A percentile compares a stretch with the other conserved stretches of the same genome.
Conservation (phyloP, 2,113 vertebrate genomes). For the Oenanthe melanoleuca region DNA sequence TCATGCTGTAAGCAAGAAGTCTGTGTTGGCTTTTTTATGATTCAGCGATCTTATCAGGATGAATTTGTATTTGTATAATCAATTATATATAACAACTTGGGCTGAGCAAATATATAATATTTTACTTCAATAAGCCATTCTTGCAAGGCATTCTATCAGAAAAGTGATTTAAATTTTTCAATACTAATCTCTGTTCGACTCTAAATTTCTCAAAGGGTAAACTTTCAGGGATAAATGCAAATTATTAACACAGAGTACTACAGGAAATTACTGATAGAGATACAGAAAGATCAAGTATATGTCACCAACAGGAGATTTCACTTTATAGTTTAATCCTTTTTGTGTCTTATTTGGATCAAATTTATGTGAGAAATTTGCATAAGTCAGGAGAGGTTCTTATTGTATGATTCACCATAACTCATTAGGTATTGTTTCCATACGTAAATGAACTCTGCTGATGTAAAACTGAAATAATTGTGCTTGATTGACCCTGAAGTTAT, state of each 20-base stretch:
- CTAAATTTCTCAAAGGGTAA: neutral
- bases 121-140: neutral
- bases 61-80: neutral
- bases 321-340: neutral
- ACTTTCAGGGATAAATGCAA: neutral
- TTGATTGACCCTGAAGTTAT: slow-evolving; percentile 29
- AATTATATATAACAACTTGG: neutral
- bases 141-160: neutral
- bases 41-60: neutral
- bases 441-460: slow-evolving; percentile 10
- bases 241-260: neutral
- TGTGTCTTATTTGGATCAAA: neutral
- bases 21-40: neutral
- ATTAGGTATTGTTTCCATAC: slow-evolving; percentile 7
- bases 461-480: neutral
- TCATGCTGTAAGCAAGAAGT: neutral
- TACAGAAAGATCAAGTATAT: neutral
- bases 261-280: neutral
- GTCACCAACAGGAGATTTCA: neutral
- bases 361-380: slow-evolving; percentile 33
- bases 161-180: neutral
- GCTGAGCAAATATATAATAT: neutral
- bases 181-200: neutral
- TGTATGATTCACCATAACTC: neutral
- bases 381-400: slow-evolving; percentile 1